These are phyloP conservation scores for Nowickia ferox DNA, from an alignment of 2,888 invertebrate genomes.

Conservation along the genomic window DNA sequence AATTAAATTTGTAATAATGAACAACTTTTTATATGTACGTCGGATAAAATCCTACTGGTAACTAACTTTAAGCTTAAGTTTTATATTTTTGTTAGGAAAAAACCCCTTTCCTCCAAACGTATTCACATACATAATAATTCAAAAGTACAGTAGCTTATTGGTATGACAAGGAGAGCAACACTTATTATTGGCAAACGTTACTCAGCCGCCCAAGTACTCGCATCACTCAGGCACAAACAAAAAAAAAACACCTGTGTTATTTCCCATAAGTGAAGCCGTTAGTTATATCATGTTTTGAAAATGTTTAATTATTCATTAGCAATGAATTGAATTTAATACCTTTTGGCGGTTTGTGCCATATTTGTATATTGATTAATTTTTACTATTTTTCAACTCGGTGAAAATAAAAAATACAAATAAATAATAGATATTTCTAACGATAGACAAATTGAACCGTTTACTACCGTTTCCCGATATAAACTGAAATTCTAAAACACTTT, in stretches of 20 bases:
- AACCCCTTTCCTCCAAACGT: too few relatives aligned
- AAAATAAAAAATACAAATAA: constrained; percentile 19
- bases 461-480: constrained; percentile 69
- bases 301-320: not conserved
- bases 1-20: too few relatives aligned
- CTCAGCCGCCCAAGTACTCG: not conserved
- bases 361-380: constrained; percentile 14
- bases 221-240: not conserved
- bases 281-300: not conserved
- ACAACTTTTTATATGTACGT: too few relatives aligned
- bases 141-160: too few relatives aligned
- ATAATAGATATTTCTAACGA: not conserved
- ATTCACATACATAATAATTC: too few relatives aligned
- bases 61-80: too few relatives aligned
- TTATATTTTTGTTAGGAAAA: too few relatives aligned
- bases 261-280: constrained; percentile 1
- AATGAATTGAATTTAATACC: constrained; percentile 45
- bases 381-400: constrained; percentile 22
- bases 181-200: constrained; percentile 4
- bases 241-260: constrained; percentile 9
- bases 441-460: constrained; percentile 55
- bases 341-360: constrained; percentile 65
- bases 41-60: too few relatives aligned
- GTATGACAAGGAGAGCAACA: too few relatives aligned
- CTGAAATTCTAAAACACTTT: constrained; percentile 67